A percentile compares a stretch with the other conserved stretches of the same genome.
Conservation (phyloP, 2,797 vertebrate species). For the Gouania willdenowi region DNA sequence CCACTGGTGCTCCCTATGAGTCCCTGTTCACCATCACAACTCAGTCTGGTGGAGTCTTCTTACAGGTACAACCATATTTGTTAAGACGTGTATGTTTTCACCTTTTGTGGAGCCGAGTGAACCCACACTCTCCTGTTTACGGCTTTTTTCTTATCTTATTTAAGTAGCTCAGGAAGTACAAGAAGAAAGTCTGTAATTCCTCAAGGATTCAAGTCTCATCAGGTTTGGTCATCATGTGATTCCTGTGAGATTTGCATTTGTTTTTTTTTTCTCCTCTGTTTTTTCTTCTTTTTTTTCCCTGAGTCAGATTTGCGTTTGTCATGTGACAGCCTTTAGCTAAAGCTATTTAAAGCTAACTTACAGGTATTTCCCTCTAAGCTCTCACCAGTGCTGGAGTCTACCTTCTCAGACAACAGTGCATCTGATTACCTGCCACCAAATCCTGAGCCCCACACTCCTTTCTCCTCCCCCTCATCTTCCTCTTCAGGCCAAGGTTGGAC, state of each 20-base stretch:
- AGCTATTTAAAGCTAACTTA: too few relatives aligned
- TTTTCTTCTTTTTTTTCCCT: neutral
- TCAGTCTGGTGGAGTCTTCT: conserved; percentile 67
- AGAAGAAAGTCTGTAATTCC: conserved; percentile 53
- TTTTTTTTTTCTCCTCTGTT: neutral
- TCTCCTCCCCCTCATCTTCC: conserved; percentile 48
- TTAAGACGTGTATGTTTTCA: too few relatives aligned
- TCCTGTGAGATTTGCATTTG: too few relatives aligned
- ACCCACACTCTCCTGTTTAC: neutral
- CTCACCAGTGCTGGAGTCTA: conserved; percentile 72
- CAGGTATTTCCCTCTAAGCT: too few relatives aligned
- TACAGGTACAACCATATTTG: conserved; percentile 68
- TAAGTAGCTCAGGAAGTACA: conserved; percentile 42
- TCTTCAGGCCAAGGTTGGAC: conserved; percentile 37
- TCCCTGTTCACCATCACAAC: conserved; percentile 72
- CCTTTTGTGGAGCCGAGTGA: too few relatives aligned
- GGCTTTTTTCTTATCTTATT: conserved; percentile 12
- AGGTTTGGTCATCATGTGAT: conserved; percentile 61
- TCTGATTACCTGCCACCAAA: conserved; percentile 53
- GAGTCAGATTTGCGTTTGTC: too few relatives aligned
- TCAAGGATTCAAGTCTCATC: conserved; percentile 43
- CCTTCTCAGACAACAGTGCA: conserved; percentile 62
- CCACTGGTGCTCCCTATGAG: conserved; percentile 82
- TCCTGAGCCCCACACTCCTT: conserved; percentile 39
- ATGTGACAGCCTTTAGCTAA: too few relatives aligned